Percentiles rank a stretch among this genome's conserved stretches.
These are phyloP conservation scores for Eurystomus glaucurus DNA, from an alignment of 2,797 vertebrate species.

Conservation along the genomic window DNA sequence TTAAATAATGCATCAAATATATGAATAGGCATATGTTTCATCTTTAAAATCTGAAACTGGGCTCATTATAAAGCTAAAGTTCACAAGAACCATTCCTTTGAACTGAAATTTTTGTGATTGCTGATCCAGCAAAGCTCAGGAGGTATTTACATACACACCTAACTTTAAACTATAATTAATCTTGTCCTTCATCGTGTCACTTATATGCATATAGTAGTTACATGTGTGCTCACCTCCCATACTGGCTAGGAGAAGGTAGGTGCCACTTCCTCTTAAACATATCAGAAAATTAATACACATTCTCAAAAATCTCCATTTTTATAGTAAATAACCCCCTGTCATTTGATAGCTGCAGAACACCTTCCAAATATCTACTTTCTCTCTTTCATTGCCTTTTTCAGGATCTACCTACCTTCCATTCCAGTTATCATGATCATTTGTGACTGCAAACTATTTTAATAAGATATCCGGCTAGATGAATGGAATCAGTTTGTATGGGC, in stretches of 20 bases:
- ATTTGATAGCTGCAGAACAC: constrained; percentile 24
- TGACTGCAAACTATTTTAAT: constrained; percentile 83
- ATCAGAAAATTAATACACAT: neutral
- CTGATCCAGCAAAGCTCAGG: neutral
- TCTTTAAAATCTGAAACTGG: neutral
- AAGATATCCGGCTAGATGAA: constrained; percentile 69
- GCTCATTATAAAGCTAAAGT: neutral
- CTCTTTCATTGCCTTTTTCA: constrained; percentile 10
- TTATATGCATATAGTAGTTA: neutral
- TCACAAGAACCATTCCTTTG: neutral
- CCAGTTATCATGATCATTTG: constrained; percentile 49
- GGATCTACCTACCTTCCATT: constrained; percentile 11
- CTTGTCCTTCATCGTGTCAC: neutral
- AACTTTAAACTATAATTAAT: neutral
- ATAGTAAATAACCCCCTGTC: neutral
- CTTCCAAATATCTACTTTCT: neutral
- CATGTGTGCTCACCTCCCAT: neutral
- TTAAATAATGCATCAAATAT: neutral
- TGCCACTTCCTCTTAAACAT: neutral
- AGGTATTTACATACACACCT: neutral
- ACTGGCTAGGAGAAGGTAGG: neutral
- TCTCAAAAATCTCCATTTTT: neutral
- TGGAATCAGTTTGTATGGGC: constrained; percentile 62
- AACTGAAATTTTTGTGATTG: neutral
- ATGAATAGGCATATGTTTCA: neutral